Conservation (phyloP, 2,888 invertebrate genomes). For the Drosophila histrio region DNA sequence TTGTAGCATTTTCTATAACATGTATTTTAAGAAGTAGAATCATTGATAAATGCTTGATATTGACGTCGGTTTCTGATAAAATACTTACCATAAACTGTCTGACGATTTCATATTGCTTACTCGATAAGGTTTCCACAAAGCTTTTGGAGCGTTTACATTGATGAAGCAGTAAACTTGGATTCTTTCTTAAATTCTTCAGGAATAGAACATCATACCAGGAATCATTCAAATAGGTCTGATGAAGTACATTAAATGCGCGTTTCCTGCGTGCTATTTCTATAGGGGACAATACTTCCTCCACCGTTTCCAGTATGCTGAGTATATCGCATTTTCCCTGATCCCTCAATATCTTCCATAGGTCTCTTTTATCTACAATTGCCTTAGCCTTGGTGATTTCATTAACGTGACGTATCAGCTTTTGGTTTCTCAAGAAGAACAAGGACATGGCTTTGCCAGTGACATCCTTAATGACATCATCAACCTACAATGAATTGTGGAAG, state of each 20-base stretch:
- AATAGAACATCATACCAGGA: constrained; percentile 81
- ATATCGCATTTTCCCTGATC: constrained; percentile 80
- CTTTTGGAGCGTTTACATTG: constrained; percentile 72
- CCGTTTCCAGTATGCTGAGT: constrained; percentile 73
- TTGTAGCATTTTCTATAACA: constrained; percentile 82
- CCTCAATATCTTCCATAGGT: constrained; percentile 78
- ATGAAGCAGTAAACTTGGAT: constrained; percentile 66
- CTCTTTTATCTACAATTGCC: constrained; percentile 63
- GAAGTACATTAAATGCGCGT: constrained; percentile 73
- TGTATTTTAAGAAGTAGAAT: neutral
- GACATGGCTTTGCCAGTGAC: constrained; percentile 75
- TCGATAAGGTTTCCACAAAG: constrained; percentile 54
- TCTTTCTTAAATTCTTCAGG: constrained; percentile 69
- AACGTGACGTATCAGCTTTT: constrained; percentile 65
- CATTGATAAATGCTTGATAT: neutral
- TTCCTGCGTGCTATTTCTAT: constrained; percentile 75
- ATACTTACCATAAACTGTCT: constrained; percentile 74
- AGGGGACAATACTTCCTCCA: constrained; percentile 73
- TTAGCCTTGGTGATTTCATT: constrained; percentile 57
- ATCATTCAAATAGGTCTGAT: constrained; percentile 81
- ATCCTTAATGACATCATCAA: constrained; percentile 80
- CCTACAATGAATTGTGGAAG: constrained; percentile 38
- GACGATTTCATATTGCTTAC: constrained; percentile 73
- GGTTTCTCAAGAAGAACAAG: constrained; percentile 74
- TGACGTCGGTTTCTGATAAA: neutral